Base-by-base conservation (phyloP, 1,140 invertebrate species). In the Aethina tumida region DNA sequence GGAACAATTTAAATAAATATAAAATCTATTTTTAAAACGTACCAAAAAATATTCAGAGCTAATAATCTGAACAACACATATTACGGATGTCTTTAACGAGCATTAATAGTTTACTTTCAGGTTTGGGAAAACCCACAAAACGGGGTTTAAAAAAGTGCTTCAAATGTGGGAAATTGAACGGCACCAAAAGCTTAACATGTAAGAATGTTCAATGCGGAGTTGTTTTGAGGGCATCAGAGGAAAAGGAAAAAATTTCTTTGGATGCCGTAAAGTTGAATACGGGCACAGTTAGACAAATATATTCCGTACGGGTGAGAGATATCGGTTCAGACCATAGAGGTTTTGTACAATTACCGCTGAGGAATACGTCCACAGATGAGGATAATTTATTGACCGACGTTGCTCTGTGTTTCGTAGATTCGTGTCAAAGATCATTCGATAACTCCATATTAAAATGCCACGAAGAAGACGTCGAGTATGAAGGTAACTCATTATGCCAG, bases 131-230 rank as follows among this genome's bases (percentile, higher is more conserved):
- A 35, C 14, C 58, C 1, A 60, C 58, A 4, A 48, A 50, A 35
- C 35, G 58, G 22, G 83, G 43, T 8, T 72, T 86, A 1, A 66
- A 77, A 45, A 83, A 79, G 53, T 88, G 83, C 59, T 76, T 77
- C 2, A 83, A 85, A 57, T 88, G 84, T 69, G 79, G 80, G 0
- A 80, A 75, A 2, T 79, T 74, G 34, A 88, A 86, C 64, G 83
- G 83, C 2, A 83, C 80, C 3, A 60, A 81, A 49, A 78, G 81
- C 16, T 62, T 75, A 8, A 74, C 71, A 39, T 88, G 84, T 56
- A 87, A 86, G 58, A 86, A 86, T 53, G 80, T 81, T 60, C 60
- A 70, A 5, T 87, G 82, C 59, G 73, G 77, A 61, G 72, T 71
- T 14, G 69, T 81, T 1, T 82, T 84, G 43, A 81, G 79, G 56